Evolutionary conservation across 2,888 invertebrate genomes (phyloP), one percentile per base, ranked within the genome.

Genomic region (Amphiduros pacificus): DNA sequence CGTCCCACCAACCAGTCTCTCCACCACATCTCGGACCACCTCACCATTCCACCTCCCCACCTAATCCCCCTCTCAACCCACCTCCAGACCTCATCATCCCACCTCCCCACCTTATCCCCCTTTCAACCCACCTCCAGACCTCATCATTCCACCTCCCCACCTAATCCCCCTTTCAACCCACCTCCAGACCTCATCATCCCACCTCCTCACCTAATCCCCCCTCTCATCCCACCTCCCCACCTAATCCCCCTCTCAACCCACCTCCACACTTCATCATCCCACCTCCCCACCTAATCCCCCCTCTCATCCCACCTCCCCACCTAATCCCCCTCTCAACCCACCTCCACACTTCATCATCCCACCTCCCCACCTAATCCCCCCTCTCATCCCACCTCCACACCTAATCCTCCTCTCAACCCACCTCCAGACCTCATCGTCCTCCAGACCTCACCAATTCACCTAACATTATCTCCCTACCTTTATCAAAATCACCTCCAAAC

Each of bases 151-250:
- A 9, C 36, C 17, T 17, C 36, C 36, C 17, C 36, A 11, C 36
- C 36, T 36, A 9, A 9, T 36, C 36, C 36, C 36, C 17, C 9
- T 36, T 36, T 17, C 36, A 36, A 11, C 36, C 36, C 36, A 9
- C 36, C 17, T 17, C 36, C 17, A 9, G 17, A 55, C 17, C 9
- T 20, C 14, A 27, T n/a, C 52, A 26, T 28, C 29, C 26, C 31
- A 11, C 14, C 50, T n/a, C 54, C 58, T 20, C 5, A 28, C 32
- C 31, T 36, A 55, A 29, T 29, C 58, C 32, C 58, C 22, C 50
- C 55, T 56, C 51, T 26, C 54, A 27, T n/a, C 54, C 29, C 50
- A 24, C 26, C 50, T 27, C 58, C 56, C 26, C 58, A 28, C 31
- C 55, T 17, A 20, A 29, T 17, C 11, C 55, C 17, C 36, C 20